phyloP scores from a whole-genome alignment of 2,888 invertebrate genomes.

The Scaptomyza flava region DNA sequence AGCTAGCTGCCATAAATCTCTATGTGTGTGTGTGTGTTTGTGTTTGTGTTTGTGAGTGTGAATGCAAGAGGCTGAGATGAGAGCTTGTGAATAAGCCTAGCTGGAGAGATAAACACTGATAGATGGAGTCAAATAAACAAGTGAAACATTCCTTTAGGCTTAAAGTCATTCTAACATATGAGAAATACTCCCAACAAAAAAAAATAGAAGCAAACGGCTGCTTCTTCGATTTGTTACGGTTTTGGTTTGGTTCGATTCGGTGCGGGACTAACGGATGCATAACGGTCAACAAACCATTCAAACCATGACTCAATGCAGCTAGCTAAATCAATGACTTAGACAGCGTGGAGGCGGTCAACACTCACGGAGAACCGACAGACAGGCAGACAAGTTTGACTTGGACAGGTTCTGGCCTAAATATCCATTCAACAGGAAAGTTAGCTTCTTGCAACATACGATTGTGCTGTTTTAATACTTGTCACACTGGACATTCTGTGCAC shows the following conservation, averaged over 20 bases:
- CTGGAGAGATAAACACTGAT: constrained; percentile 15
- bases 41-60: background rate
- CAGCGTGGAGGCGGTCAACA: background rate
- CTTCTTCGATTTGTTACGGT: background rate
- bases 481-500: too few species aligned
- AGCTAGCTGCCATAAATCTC: constrained; percentile 3
- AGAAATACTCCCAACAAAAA: background rate
- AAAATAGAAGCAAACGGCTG: background rate
- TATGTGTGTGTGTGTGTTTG: background rate
- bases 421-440: background rate
- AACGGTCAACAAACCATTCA: constrained; percentile 3
- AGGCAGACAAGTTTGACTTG: background rate
- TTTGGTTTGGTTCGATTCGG: background rate
- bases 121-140: constrained; percentile 15
- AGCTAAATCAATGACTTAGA: constrained; percentile 7
- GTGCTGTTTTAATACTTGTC: too few species aligned
- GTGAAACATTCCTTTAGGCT: constrained; percentile 2
- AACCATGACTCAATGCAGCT: constrained; percentile 1
- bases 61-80: constrained; percentile 4
- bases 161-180: background rate
- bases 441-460: too few species aligned
- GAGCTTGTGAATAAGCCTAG: constrained; percentile 1
- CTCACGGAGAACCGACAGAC: background rate
- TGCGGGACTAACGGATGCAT: constrained; percentile 5
- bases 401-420: background rate